Evolutionary conservation across 2,113 vertebrate genomes (phyloP).

Genomic region (Chamaea fasciata): DNA sequence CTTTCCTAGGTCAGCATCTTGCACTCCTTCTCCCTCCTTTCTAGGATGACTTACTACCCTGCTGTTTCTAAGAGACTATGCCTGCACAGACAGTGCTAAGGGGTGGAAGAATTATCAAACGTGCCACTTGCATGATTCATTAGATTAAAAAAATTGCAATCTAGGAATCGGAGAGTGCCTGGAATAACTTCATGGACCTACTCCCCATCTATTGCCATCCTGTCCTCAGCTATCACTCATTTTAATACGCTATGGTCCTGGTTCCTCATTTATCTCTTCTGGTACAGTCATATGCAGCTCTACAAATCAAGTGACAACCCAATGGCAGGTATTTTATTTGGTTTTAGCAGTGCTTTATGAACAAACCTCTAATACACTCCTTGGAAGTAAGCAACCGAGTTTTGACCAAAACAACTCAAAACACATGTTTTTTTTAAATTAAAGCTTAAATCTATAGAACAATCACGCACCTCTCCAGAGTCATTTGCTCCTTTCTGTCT

Average conservation of each 20-base stretch:
- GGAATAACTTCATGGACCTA: not conserved
- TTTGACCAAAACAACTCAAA: not conserved
- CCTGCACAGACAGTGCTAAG: not conserved
- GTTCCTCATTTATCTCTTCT: not conserved
- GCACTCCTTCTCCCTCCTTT: not conserved
- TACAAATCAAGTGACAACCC: not conserved
- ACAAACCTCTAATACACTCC: not conserved
- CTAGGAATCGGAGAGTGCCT: not conserved
- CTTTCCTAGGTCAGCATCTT: not conserved
- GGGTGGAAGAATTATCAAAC: not conserved
- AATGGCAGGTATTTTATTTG: not conserved
- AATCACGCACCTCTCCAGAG: not conserved
- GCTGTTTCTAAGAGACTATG: not conserved
- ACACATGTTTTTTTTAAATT: accelerated
- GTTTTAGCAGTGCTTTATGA: not conserved
- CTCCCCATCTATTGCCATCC: not conserved
- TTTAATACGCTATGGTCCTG: not conserved
- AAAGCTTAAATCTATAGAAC: not conserved
- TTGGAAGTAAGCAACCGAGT: not conserved
- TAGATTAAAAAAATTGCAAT: not conserved
- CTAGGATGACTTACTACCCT: not conserved
- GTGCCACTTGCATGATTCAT: not conserved
- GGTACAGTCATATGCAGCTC: not conserved
- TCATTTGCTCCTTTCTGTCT: not conserved
- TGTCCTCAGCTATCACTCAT: not conserved